These are phyloP conservation scores for Opisthograptis luteolata DNA, from an alignment of 2,888 invertebrate genomes.

Conservation along the genomic window DNA sequence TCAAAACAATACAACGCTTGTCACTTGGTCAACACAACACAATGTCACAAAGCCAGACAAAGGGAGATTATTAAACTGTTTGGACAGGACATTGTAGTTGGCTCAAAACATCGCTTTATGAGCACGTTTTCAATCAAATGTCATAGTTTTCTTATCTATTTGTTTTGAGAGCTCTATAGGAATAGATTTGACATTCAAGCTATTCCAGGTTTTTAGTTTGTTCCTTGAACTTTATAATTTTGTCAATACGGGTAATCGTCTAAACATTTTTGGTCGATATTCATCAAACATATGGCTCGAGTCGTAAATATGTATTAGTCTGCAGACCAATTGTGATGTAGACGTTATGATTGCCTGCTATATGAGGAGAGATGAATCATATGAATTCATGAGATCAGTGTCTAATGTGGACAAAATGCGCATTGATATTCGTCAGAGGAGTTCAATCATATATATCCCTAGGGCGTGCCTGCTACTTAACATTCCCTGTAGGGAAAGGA, in stretches of 20 bases:
- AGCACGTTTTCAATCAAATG: constrained; percentile 16
- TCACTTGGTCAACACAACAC: constrained; percentile 20
- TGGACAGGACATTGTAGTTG: constrained; percentile 4
- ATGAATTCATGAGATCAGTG: constrained; percentile 64
- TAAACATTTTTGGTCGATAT: background rate
- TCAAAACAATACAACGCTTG: constrained; percentile 27
- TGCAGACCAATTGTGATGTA: constrained; percentile 44
- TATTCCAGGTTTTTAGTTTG: background rate
- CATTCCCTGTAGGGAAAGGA: constrained; percentile 15
- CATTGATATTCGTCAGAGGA: constrained; percentile 15
- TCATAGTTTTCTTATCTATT: background rate
- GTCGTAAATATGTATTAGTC: constrained; percentile 22
- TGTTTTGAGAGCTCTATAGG: background rate
- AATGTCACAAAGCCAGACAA: constrained; percentile 16
- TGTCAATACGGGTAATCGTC: constrained; percentile 16
- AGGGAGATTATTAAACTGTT: constrained; percentile 22
- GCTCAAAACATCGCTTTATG: constrained; percentile 8
- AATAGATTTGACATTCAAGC: background rate
- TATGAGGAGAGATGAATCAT: constrained; percentile 65
- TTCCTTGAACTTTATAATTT: constrained; percentile 6
- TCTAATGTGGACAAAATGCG: constrained; percentile 33
- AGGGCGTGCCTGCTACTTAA: constrained; percentile 24
- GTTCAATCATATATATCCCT: constrained; percentile 34
- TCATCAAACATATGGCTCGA: constrained; percentile 31
- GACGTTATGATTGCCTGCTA: constrained; percentile 44